phyloP scores from a whole-genome alignment of 2,113 vertebrate genomes.

The Odontesthes bonariensis region DNA sequence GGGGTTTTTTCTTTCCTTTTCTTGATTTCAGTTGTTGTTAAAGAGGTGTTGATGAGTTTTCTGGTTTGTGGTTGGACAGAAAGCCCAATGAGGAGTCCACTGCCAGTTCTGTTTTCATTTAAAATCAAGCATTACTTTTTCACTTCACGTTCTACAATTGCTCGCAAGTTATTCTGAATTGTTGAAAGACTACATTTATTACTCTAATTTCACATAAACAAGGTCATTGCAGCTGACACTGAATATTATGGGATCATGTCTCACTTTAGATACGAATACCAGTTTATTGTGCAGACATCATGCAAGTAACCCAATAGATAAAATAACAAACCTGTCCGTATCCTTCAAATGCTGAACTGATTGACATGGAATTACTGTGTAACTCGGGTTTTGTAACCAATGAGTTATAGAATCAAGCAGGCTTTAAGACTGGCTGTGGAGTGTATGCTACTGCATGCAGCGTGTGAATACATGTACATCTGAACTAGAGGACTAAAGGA shows the following conservation, averaged over 20 bases:
- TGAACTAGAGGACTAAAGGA: too few species aligned
- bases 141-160: background rate
- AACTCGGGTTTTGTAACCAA: background rate
- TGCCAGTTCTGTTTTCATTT: background rate
- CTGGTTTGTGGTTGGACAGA: background rate
- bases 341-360: background rate
- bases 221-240: background rate
- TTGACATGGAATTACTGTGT: background rate
- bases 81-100: background rate
- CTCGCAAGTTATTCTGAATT: background rate
- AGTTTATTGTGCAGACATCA: constrained; percentile 11
- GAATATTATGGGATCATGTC: constrained; percentile 5
- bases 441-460: too few species aligned
- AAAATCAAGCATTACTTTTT: background rate
- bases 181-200: background rate
- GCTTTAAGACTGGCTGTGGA: too few species aligned
- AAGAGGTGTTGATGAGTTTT: background rate
- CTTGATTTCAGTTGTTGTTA: too few species aligned
- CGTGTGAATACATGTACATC: background rate
- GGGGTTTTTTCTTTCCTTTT: too few species aligned
- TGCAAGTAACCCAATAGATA: background rate
- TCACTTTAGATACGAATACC: constrained; percentile 3
- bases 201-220: constrained; percentile 2
- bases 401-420: background rate
- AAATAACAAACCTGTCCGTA: background rate